Evolutionary conservation across 2,888 invertebrate genomes (phyloP).

Genomic region (Dicycla oo): DNA sequence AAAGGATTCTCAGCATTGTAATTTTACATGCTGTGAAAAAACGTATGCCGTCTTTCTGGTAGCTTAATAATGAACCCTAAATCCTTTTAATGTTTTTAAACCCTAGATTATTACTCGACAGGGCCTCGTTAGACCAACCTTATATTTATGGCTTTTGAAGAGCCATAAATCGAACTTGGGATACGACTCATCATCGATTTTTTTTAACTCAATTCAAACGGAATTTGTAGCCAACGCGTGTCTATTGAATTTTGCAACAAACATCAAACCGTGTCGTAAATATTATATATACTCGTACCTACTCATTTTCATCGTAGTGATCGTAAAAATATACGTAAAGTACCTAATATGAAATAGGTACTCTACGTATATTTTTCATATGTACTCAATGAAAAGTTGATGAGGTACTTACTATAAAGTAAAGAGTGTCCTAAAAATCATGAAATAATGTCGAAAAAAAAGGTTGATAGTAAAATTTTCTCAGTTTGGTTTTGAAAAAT

Average conservation of each 20-base stretch:
- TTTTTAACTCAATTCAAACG: no score
- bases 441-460: background rate
- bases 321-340: conserved; percentile 48
- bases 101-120: conserved; percentile 49
- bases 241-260: conserved; percentile 37
- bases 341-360: no score
- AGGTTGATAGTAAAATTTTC: background rate
- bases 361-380: no score
- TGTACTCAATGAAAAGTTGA: conserved; percentile 42
- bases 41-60: background rate
- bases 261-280: conserved; percentile 36
- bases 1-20: conserved; percentile 13
- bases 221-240: conserved; percentile 19
- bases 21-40: background rate
- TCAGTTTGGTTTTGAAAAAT: background rate
- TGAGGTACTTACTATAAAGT: conserved; percentile 21
- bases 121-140: conserved; percentile 39
- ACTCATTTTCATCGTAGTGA: conserved; percentile 30
- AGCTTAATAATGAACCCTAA: conserved; percentile 25
- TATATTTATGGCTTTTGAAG: conserved; percentile 56
- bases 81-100: conserved; percentile 46
- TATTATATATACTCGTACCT: no score
- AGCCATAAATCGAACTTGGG: conserved; percentile 47
- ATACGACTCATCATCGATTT: conserved; percentile 41
- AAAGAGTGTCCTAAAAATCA: conserved; percentile 4